Base-by-base conservation (phyloP, 2,113 vertebrate genomes). In the Triplophysa dalaica region DNA sequence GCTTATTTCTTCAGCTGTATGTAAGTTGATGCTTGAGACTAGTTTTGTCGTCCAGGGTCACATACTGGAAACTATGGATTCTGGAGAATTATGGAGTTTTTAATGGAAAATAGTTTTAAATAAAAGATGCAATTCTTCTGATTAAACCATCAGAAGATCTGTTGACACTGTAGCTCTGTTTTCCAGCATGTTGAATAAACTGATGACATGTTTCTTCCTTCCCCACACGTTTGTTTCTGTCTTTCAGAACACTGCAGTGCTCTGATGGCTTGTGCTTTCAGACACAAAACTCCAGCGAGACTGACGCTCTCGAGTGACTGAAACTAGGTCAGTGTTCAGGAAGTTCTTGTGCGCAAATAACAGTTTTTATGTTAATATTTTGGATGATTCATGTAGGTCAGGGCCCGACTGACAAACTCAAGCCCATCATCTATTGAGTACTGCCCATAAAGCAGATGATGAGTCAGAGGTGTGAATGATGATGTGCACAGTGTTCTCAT, bases 341-440 rank as follows among this genome's bases (percentile, higher is more conserved):
- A 61, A 43, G 66, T 56, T 43, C 29, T 58, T 21, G 63, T 56
- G 48, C 14, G 52, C 48, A 24, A 56, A 77, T 29, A 70, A 54
- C 4, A 61, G 26, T 54, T 41, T 43, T 81, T 9, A 41, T 58
- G 14, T 61, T 68, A 43, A 68, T 65, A 54, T 70, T 81, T 22
- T 21, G 50, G 11, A 64, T 82, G 74, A 76, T 29, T 81, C 73
- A 81, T 70, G 26, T 52, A 17, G 58, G 68, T 72, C 48, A 82
- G 21, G 48, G 77, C 7, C 77, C 14, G 77, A 52, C 16, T 45
- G 45, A 52, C 68, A 9, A 16, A 8, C 54, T 45, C 61, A 60
- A 78, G 41, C 33, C 56, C 19, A 1, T 33, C 10, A 0, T 60
- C 65, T 78, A 16, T 68, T 48, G 75, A 58, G 50, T 43, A 38